Conservation (phyloP, 2,797 vertebrate genomes). For the Spinus pinus region DNA sequence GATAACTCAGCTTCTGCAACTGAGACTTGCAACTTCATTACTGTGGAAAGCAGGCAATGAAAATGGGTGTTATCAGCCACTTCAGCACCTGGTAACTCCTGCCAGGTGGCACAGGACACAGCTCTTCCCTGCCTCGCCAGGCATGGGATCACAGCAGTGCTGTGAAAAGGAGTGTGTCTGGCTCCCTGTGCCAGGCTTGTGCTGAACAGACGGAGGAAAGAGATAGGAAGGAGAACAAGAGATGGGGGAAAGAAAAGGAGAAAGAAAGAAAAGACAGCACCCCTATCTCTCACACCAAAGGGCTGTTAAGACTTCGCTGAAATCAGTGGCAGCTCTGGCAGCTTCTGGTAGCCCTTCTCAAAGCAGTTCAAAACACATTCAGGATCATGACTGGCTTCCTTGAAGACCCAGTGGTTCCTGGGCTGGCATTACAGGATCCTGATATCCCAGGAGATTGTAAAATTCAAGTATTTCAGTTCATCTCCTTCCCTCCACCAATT, state of each 20-base stretch:
- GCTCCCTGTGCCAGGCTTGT: neutral
- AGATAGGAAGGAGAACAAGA: neutral
- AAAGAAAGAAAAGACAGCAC: neutral
- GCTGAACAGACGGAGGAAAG: neutral
- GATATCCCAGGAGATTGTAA: neutral
- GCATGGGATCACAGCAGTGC: neutral
- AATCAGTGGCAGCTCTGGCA: neutral
- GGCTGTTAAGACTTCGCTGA: neutral
- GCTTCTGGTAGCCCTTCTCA: neutral
- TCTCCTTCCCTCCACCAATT: neutral
- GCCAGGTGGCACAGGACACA: neutral
- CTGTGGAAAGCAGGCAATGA: neutral
- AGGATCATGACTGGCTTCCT: neutral
- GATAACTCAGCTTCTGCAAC: neutral
- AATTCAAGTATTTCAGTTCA: neutral
- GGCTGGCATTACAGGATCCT: neutral
- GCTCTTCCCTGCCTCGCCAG: neutral
- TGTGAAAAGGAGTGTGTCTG: neutral
- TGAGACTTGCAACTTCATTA: slow-evolving; percentile 3
- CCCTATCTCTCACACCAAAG: neutral
- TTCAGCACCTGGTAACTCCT: neutral
- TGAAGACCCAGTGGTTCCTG: neutral
- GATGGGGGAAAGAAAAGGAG: neutral
- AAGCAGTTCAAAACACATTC: neutral
- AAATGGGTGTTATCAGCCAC: slow-evolving; percentile 10